Evolutionary conservation across 2,888 invertebrate species (phyloP).

Genomic region (Stenotaenia linearis): DNA sequence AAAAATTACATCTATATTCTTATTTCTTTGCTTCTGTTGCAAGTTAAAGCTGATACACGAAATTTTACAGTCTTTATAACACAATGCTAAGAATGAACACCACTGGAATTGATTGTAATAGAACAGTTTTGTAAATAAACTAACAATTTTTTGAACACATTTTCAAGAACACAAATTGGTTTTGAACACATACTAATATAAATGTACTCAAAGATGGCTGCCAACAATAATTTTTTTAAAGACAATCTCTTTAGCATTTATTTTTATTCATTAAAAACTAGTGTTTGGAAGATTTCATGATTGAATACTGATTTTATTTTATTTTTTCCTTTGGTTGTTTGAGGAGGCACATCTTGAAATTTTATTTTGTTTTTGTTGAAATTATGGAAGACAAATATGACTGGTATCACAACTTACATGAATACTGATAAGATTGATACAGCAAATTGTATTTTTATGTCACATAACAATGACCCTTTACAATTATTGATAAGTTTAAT

Average conservation of each 20-base stretch:
- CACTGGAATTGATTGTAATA: background rate
- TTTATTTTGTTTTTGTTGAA: background rate
- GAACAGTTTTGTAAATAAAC: background rate
- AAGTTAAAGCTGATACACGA: background rate
- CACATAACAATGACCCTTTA: background rate
- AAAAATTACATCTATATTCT: background rate
- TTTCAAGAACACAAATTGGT: background rate
- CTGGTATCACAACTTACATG: background rate
- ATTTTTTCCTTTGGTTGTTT: background rate
- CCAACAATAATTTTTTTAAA: background rate
- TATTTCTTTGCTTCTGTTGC: background rate
- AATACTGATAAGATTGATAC: background rate
- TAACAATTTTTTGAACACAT: background rate
- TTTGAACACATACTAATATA: background rate
- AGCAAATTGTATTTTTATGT: background rate
- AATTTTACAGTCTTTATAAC: background rate
- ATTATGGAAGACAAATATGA: conserved; percentile 2
- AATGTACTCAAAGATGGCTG: background rate
- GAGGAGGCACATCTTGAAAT: background rate
- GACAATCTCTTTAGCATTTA: background rate
- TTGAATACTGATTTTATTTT: background rate
- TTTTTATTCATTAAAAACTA: background rate
- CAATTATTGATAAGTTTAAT: background rate
- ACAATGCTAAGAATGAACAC: background rate
- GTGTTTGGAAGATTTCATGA: conserved; percentile 2